These are phyloP conservation scores for Venustaconcha ellipsiformis DNA, from an alignment of 1,140 invertebrate genomes.

Conservation along the genomic window DNA sequence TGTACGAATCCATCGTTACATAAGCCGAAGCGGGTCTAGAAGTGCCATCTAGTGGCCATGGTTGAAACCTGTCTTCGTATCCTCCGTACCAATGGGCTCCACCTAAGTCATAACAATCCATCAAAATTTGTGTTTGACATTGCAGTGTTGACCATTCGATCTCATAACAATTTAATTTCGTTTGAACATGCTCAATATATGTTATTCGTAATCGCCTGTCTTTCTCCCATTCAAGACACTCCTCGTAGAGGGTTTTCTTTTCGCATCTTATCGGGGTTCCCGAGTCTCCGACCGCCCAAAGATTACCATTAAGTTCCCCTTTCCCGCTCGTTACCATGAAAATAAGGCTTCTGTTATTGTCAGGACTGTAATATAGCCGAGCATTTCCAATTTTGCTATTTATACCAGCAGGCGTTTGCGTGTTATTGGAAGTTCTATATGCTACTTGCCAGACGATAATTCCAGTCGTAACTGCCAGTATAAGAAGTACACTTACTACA, in stretches of 20 bases:
- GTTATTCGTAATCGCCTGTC: constrained; percentile 9
- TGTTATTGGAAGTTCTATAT: constrained; percentile 10
- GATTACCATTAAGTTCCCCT: not conserved
- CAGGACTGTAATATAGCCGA: not conserved
- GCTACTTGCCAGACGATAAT: constrained; percentile 23
- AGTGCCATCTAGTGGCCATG: constrained; percentile 69
- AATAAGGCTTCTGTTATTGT: not conserved
- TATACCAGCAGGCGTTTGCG: not conserved
- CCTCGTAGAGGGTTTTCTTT: not conserved
- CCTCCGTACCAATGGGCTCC: constrained; percentile 63
- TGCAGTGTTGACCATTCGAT: constrained; percentile 29
- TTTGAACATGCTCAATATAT: not conserved
- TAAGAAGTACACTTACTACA: constrained; percentile 5
- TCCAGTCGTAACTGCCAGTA: constrained; percentile 9
- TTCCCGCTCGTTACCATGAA: not conserved
- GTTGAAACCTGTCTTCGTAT: constrained; percentile 65
- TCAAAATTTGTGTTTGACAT: constrained; percentile 38
- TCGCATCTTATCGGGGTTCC: not conserved
- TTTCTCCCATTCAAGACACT: constrained; percentile 26
- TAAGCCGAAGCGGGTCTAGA: constrained; percentile 39
- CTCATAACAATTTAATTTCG: constrained; percentile 34
- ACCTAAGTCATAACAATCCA: constrained; percentile 55
- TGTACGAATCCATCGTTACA: constrained; percentile 39
- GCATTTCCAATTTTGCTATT: too few species aligned
- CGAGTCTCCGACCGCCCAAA: not conserved